These are phyloP conservation scores for Ctenodactylus gundi DNA, from an alignment of 2,113 vertebrate species.

Conservation along the genomic window DNA sequence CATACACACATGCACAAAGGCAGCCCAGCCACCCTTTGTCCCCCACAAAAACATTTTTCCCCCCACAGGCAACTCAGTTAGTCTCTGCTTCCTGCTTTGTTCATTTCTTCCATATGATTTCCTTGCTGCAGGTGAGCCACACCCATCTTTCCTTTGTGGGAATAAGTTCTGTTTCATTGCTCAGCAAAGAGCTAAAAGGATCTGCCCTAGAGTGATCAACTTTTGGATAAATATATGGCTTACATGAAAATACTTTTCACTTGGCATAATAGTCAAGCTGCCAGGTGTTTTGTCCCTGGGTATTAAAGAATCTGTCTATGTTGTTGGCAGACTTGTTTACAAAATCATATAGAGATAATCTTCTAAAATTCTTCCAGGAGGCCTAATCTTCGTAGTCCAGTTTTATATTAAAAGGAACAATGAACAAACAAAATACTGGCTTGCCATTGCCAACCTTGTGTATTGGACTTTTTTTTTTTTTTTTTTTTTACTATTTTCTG, in stretches of 20 bases:
- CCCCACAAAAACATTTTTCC: neutral
- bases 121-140: neutral
- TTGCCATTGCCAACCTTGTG: neutral
- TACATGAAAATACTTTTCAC: neutral
- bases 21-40: neutral
- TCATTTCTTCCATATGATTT: neutral
- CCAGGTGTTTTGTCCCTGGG: neutral
- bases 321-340: neutral
- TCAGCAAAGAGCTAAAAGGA: neutral
- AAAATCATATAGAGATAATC: neutral
- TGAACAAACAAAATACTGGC: neutral
- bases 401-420: neutral
- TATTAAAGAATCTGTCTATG: neutral
- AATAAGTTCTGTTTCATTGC: neutral
- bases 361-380: neutral
- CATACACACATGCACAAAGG: neutral
- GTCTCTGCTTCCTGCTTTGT: neutral
- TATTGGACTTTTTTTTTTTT: neutral
- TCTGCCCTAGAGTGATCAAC: neutral
- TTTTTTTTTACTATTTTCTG: neutral
- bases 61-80: neutral
- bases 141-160: neutral
- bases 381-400: neutral
- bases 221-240: neutral
- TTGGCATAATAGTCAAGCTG: neutral